phyloP scores from a whole-genome alignment of 1,140 invertebrate genomes.

The Belonocnema kinseyi region DNA sequence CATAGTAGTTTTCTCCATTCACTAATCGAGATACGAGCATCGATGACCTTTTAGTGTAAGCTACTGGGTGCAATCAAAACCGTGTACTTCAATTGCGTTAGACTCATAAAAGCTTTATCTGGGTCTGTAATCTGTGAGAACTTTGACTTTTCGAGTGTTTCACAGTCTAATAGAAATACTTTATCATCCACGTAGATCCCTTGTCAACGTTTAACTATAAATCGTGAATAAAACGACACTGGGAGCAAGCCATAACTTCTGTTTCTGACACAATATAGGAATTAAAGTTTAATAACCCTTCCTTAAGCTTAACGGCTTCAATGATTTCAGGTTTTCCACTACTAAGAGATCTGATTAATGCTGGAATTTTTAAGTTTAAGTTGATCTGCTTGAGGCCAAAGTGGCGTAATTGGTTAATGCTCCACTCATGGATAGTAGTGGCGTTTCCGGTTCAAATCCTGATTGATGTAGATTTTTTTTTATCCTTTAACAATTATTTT shows the following conservation, averaged over 20 bases:
- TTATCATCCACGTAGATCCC: slow-evolving; percentile 7
- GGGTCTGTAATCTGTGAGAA: slow-evolving; percentile 1
- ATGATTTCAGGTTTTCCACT: neutral
- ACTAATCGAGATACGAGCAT: slow-evolving; percentile 13
- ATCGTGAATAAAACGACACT: neutral
- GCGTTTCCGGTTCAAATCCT: too few species aligned
- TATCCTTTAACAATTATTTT: too few species aligned
- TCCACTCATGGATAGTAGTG: too few species aligned
- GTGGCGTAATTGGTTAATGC: too few species aligned
- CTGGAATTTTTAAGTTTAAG: too few species aligned
- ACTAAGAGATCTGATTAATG: too few species aligned
- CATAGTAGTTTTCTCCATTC: slow-evolving; percentile 12
- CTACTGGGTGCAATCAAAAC: slow-evolving; percentile 1
- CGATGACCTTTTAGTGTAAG: slow-evolving; percentile 15
- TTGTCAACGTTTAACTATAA: slow-evolving; percentile 15
- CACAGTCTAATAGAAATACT: slow-evolving; percentile 21
- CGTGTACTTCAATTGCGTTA: neutral
- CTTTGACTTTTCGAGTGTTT: slow-evolving; percentile 25
- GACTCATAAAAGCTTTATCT: slow-evolving; percentile 7
- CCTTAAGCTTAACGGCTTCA: neutral
- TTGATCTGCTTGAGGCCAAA: too few species aligned
- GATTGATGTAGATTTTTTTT: too few species aligned
- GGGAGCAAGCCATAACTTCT: neutral
- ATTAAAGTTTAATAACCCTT: neutral
- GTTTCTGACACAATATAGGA: neutral